phyloP scores from a whole-genome alignment of 1,140 invertebrate genomes.

The Drosophila nasuta region DNA sequence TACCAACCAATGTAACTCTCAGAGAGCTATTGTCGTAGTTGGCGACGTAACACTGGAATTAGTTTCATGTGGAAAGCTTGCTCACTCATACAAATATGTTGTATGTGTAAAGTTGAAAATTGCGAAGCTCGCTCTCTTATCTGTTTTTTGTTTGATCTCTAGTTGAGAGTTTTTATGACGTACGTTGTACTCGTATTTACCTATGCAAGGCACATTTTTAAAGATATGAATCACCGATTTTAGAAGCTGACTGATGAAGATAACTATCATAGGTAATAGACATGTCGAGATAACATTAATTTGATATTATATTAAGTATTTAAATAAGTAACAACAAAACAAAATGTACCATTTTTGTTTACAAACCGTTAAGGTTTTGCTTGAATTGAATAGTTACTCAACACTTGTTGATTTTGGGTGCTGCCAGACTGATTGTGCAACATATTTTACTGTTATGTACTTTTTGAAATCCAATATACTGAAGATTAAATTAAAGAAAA shows the following conservation, averaged over 20 bases:
- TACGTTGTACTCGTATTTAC: neutral
- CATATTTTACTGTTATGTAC: too few relatives aligned
- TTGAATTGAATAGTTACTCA: neutral
- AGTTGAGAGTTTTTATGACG: neutral
- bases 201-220: neutral
- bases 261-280: neutral
- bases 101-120: neutral
- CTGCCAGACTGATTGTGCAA: neutral
- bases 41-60: neutral
- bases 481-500: too few relatives aligned
- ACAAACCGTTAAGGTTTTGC: neutral
- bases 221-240: conserved; percentile 32
- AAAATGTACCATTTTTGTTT: neutral
- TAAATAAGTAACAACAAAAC: neutral
- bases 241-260: conserved; percentile 19
- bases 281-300: conserved; percentile 6
- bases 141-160: conserved; percentile 32
- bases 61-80: conserved; percentile 30
- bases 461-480: too few relatives aligned
- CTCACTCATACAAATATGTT: neutral
- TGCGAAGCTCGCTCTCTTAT: conserved; percentile 3
- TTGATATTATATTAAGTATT: neutral
- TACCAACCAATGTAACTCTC: neutral
- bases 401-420: conserved; percentile 6
- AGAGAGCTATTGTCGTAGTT: conserved; percentile 9